Base-by-base conservation (phyloP, 2,797 vertebrate species). In the Geotrypetes seraphini region DNA sequence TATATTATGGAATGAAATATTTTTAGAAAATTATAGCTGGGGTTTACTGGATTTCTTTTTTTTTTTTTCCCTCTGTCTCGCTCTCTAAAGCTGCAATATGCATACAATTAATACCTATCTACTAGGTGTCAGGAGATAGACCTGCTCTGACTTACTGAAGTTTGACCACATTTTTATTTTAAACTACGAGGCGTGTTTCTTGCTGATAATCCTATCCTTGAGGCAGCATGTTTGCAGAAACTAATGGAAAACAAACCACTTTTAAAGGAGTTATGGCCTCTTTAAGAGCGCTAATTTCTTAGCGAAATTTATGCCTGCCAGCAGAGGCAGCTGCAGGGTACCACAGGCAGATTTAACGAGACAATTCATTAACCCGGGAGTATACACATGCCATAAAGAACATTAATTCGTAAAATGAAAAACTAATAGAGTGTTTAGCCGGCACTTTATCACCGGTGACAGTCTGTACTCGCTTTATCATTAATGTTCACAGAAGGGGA, bases 371-470 rank as follows among this genome's bases (percentile, higher is more conserved):
- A 79, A 64, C 53, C 22, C 31, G 53, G 18, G 38, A 58, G 48
- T 63, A 53, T 68, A 63, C 36, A 60, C 53, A 57, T 10, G 5
- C 59, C 53, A 31, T 55, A 60, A 66, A 73, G 50, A 64, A 43
- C 64, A 66, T 72, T 71, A 69, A 78, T 74, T 72, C 65, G 30
- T 53, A 60, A 80, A 85, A 82, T 78, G 71, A 70, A 81, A 82
- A 75, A 44, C 64, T 75, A 65, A 72, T 71, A 43, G 71, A 53
- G 53, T 65, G 61, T 74, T 75, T 66, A 79, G 75, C 70, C 65
- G 48, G 53, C 50, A 65, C 63, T 78, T 75, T 70, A 72, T 79
- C 78, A 65, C 35, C 4, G 1, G 33, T 57, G 66, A 66, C 73
- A 50, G 61, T 7, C 57, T 22, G 47, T 36, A 22, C 55, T 41